Percentiles rank a stretch among this genome's conserved stretches.
These are phyloP conservation scores for Scolanthus callimorphus DNA, from an alignment of 92 coral and sea anemone species.

Conservation along the genomic window DNA sequence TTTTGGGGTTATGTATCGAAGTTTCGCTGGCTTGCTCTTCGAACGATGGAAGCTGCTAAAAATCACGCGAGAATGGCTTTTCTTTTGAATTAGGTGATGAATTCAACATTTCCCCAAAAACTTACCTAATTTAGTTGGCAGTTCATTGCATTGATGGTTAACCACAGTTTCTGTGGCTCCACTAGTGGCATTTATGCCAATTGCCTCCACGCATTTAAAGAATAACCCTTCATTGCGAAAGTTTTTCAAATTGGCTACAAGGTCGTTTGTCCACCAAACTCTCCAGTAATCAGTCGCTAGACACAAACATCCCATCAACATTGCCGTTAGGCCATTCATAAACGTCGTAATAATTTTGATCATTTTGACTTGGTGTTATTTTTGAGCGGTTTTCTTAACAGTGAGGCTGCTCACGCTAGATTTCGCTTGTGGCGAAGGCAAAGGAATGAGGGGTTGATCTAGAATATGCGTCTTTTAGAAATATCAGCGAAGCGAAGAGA, in stretches of 20 bases:
- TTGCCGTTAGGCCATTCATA: conserved; percentile 68
- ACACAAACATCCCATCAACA: conserved; percentile 81
- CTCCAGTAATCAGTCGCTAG: conserved; percentile 85
- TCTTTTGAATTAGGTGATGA: too few relatives aligned
- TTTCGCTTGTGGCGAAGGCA: background rate
- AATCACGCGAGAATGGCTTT: too few relatives aligned
- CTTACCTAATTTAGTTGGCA: conserved; percentile 14
- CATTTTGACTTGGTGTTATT: conserved; percentile 37
- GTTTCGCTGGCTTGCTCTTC: too few relatives aligned
- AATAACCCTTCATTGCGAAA: conserved; percentile 79
- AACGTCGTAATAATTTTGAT: conserved; percentile 80
- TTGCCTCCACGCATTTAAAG: conserved; percentile 54
- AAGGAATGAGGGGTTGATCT: background rate
- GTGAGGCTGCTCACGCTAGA: too few relatives aligned
- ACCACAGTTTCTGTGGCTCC: conserved; percentile 31
- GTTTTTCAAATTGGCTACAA: conserved; percentile 40
- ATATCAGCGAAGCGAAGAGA: conserved; percentile 17
- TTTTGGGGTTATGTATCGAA: too few relatives aligned
- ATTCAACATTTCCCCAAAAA: too few relatives aligned
- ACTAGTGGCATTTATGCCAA: conserved; percentile 33
- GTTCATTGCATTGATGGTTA: conserved; percentile 19
- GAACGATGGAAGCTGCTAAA: too few relatives aligned
- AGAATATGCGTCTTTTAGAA: conserved; percentile 23
- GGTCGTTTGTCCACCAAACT: conserved; percentile 64
- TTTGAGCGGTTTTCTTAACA: too few relatives aligned